Conservation (phyloP, 2,797 vertebrate species). For the Carduelis carduelis region DNA sequence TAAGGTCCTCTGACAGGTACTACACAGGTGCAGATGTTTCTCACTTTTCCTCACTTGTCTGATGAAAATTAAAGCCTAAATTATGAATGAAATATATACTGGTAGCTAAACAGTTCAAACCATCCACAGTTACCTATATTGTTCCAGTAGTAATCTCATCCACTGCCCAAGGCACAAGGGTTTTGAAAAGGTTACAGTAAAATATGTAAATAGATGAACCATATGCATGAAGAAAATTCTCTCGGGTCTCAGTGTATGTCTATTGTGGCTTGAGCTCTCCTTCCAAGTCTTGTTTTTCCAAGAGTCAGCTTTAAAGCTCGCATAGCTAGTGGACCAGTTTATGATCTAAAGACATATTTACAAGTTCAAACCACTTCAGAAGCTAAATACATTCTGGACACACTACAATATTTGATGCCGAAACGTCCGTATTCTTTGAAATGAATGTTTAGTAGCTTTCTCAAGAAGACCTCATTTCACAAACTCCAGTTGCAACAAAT, state of each 20-base stretch:
- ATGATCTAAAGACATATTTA: constrained; percentile 63
- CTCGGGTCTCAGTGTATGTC: neutral
- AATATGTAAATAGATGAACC: constrained; percentile 63
- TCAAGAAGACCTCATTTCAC: constrained; percentile 72
- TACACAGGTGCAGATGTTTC: neutral
- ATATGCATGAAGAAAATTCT: constrained; percentile 24
- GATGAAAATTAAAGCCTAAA: constrained; percentile 26
- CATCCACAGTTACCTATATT: neutral
- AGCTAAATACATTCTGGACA: constrained; percentile 61
- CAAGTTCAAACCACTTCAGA: constrained; percentile 48
- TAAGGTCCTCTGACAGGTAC: neutral
- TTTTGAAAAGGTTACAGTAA: constrained; percentile 45
- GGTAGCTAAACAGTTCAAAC: constrained; percentile 6
- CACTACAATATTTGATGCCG: constrained; percentile 25
- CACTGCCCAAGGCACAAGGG: neutral
- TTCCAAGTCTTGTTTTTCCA: constrained; percentile 59
- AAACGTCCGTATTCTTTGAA: constrained; percentile 71
- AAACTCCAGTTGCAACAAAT: constrained; percentile 73
- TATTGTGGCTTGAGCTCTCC: constrained; percentile 50
- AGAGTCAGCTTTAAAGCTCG: constrained; percentile 50
- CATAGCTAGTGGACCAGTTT: constrained; percentile 25
- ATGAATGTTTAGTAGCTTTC: constrained; percentile 66
- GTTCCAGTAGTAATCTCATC: constrained; percentile 38
- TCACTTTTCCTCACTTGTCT: neutral
- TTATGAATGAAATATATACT: constrained; percentile 1